These are phyloP conservation scores for Labeo catla DNA, from an alignment of 2,113 vertebrate genomes.

Conservation along the genomic window DNA sequence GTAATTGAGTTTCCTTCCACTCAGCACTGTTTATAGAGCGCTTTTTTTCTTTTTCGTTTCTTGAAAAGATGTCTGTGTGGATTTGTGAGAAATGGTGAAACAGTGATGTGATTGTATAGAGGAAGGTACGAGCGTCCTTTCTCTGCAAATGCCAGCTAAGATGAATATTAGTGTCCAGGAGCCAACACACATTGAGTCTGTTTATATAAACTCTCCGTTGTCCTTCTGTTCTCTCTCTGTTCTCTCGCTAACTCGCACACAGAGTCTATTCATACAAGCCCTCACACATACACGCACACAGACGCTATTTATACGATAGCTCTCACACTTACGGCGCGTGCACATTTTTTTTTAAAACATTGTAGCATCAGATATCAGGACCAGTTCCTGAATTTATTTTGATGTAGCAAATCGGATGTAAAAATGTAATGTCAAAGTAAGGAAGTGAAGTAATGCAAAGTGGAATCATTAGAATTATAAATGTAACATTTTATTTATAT, in stretches of 20 bases:
- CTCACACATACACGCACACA: slow-evolving; percentile 32
- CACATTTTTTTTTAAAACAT: slow-evolving; percentile 34
- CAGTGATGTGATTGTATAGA: background rate
- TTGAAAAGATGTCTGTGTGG: slow-evolving; percentile 27
- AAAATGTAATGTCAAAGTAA: background rate
- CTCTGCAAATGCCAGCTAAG: slow-evolving; percentile 23
- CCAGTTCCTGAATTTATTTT: background rate
- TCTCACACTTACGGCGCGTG: slow-evolving; percentile 6
- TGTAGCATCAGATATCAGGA: background rate
- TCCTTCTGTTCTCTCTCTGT: slow-evolving; percentile 24
- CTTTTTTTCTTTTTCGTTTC: background rate
- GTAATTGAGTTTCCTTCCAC: slow-evolving; percentile 44
- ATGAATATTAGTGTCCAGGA: slow-evolving; percentile 50
- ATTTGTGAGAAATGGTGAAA: background rate
- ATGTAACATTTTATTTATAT: background rate
- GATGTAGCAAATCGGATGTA: background rate
- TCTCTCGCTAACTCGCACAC: slow-evolving; percentile 19
- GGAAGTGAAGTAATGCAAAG: background rate
- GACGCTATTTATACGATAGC: slow-evolving; percentile 37
- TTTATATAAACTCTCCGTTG: slow-evolving; percentile 48
- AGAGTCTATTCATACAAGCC: slow-evolving; percentile 50
- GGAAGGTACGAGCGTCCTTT: slow-evolving; percentile 14
- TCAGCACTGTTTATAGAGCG: background rate
- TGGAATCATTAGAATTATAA: background rate
- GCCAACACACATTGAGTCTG: slow-evolving; percentile 25